Conservation (phyloP, 2,888 invertebrate genomes). For the Deilephila porcellus region DNA sequence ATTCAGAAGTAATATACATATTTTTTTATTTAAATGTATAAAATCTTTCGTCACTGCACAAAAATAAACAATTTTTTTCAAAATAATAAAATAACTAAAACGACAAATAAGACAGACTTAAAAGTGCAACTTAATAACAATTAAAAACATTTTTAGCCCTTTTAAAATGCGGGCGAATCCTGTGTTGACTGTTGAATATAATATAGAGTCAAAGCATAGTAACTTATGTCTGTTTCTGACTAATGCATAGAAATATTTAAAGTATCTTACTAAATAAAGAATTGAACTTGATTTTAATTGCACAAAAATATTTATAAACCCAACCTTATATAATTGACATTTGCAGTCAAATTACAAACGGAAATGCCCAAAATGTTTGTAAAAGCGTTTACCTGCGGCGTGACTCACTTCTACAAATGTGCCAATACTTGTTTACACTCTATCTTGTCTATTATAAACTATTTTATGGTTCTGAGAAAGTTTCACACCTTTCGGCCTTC, state of each 20-base stretch:
- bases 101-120: no score
- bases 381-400: slow-evolving; percentile 28
- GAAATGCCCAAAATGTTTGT: slow-evolving; percentile 34
- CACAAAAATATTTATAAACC: background rate
- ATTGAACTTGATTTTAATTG: background rate
- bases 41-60: no score
- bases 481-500: slow-evolving; percentile 21
- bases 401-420: slow-evolving; percentile 25
- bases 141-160: no score
- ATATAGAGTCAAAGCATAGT: no score
- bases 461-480: slow-evolving; percentile 22
- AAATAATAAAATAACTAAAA: no score
- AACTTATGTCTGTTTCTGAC: background rate
- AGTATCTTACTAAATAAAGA: background rate
- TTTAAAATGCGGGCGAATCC: no score
- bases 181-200: no score
- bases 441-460: slow-evolving; percentile 23
- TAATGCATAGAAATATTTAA: background rate
- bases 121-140: no score
- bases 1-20: no score
- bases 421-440: slow-evolving; percentile 27
- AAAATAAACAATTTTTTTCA: no score
- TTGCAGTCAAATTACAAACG: slow-evolving; percentile 31
- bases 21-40: no score
- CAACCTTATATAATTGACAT: slow-evolving; percentile 20